A percentile compares a stretch with the other conserved stretches of the same genome.
Evolutionary conservation across 2,113 vertebrate species (phyloP).

Genomic region (Tenrec ecaudatus): DNA sequence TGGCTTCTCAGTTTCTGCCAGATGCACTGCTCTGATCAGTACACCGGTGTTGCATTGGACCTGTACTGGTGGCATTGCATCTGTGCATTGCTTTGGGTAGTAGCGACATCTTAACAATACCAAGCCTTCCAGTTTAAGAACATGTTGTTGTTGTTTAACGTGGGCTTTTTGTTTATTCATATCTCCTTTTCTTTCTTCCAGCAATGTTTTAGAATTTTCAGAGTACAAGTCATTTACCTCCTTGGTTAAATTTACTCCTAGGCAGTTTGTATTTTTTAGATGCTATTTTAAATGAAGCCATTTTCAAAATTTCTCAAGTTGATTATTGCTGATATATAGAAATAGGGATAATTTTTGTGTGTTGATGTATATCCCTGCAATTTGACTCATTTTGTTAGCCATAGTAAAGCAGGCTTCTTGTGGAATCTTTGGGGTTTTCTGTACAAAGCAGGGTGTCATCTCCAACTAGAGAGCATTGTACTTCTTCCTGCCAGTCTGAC

Average conservation of each 20-base stretch:
- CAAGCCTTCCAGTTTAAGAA: not conserved
- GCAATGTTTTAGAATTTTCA: not conserved
- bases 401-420: not conserved
- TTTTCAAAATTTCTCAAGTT: conserved; percentile 18
- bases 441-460: not conserved
- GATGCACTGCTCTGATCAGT: not conserved
- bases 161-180: no score
- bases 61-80: not conserved
- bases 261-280: conserved; percentile 1
- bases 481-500: not conserved
- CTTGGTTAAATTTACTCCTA: not conserved
- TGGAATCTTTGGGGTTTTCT: not conserved
- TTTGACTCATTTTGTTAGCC: conserved; percentile 1
- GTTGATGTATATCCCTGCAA: not conserved
- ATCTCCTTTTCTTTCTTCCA: not conserved
- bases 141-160: not conserved
- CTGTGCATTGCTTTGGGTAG: not conserved
- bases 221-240: not conserved
- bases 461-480: not conserved
- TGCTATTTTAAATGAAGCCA: not conserved
- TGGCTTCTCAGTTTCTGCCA: not conserved
- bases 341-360: not conserved
- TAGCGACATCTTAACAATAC: not conserved
- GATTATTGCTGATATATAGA: not conserved
- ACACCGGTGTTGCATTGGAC: not conserved